These are phyloP conservation scores for Chloropsis cyanopogon DNA, from an alignment of 2,113 vertebrate genomes.

Conservation along the genomic window DNA sequence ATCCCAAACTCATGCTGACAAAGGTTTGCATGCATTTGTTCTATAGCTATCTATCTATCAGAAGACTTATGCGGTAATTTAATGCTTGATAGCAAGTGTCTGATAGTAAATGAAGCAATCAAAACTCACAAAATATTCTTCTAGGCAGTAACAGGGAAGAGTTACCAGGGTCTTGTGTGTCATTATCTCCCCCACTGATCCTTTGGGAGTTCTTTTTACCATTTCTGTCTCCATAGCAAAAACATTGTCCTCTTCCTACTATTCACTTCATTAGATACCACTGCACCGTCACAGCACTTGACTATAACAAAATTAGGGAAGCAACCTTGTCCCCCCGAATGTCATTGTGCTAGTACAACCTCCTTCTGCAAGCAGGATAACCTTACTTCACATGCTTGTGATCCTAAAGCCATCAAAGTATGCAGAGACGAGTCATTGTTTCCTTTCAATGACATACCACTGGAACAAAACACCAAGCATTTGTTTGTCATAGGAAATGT, in stretches of 20 bases:
- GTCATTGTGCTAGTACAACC: not conserved
- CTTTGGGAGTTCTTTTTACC: not conserved
- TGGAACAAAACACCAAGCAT: conserved; percentile 27
- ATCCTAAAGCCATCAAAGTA: not conserved
- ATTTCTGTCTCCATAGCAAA: conserved; percentile 27
- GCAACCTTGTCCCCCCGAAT: conserved; percentile 11
- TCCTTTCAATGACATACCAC: not conserved
- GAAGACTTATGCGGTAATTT: conserved; percentile 43
- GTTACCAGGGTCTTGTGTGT: not conserved
- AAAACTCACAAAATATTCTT: conserved; percentile 5
- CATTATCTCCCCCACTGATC: not conserved
- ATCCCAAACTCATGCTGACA: not conserved
- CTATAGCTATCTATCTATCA: conserved; percentile 18
- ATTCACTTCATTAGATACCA: not conserved
- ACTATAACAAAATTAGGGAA: conserved; percentile 37
- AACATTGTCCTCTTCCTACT: conserved; percentile 27
- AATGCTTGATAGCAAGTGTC: conserved; percentile 48
- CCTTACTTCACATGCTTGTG: not conserved
- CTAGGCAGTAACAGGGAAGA: conserved; percentile 25
- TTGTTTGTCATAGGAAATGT: conserved; percentile 30
- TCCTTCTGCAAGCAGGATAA: not conserved
- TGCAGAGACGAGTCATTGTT: not conserved
- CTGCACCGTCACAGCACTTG: not conserved
- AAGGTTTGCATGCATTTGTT: not conserved
- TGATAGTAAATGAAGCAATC: conserved; percentile 60